A percentile compares a stretch with the other conserved stretches of the same genome.
Conservation (phyloP, 2,113 vertebrate species). For the Nothoprocta perdicaria region DNA sequence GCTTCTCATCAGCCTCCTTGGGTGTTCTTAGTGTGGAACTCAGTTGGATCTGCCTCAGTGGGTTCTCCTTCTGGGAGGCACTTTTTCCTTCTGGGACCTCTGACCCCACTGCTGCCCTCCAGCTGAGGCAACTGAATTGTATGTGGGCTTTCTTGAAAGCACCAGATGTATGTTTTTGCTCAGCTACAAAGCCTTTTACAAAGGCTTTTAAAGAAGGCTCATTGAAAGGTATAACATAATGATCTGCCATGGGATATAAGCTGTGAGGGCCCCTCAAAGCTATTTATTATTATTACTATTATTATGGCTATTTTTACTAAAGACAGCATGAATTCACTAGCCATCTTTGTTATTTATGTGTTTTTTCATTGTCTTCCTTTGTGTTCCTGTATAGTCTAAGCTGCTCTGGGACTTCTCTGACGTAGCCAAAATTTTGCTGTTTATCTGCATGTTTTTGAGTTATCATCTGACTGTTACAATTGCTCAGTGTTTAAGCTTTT, state of each 20-base stretch:
- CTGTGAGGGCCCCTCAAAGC: background rate
- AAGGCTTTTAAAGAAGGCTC: background rate
- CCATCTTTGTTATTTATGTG: background rate
- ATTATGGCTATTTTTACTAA: background rate
- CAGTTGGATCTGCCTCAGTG: background rate
- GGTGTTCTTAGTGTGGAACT: background rate
- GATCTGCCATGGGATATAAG: background rate
- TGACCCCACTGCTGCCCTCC: background rate
- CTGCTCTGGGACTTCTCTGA: background rate
- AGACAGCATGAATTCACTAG: background rate
- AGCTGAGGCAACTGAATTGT: background rate
- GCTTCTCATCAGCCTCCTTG: too few species aligned
- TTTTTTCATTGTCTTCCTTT: background rate
- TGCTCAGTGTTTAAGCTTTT: background rate
- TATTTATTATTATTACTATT: too few species aligned
- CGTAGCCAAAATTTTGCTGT: background rate
- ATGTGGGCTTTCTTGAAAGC: background rate
- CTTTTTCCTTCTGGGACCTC: too few species aligned
- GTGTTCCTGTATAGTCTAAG: background rate
- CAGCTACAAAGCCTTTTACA: background rate
- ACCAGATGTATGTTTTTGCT: background rate
- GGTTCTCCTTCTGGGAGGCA: background rate
- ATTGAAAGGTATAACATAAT: background rate
- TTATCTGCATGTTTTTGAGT: background rate
- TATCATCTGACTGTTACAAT: background rate